phyloP scores from a whole-genome alignment of 2,888 invertebrate genomes.

The Amiota mariae region DNA sequence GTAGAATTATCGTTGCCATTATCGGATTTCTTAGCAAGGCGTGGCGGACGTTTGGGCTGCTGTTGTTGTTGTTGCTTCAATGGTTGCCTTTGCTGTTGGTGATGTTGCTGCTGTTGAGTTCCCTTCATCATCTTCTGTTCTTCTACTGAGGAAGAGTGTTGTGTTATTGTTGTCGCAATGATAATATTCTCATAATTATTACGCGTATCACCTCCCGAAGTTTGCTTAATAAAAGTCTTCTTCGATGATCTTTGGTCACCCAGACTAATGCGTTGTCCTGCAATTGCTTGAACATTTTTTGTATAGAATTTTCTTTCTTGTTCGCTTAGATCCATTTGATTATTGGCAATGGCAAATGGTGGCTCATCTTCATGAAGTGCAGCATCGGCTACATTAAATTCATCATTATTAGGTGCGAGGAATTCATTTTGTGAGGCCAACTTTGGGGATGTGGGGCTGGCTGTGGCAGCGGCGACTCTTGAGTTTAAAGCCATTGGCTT shows the following conservation, averaged over 20 bases:
- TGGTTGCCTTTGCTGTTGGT: conserved; percentile 28
- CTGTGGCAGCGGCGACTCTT: background rate
- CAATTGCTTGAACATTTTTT: conserved; percentile 78
- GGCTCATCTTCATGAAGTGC: conserved; percentile 65
- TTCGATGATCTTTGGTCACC: conserved; percentile 73
- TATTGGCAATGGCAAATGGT: conserved; percentile 37
- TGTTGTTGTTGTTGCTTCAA: conserved; percentile 18
- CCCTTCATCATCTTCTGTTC: background rate
- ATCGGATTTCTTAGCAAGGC: conserved; percentile 56
- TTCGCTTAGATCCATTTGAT: background rate
- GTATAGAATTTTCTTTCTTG: conserved; percentile 69
- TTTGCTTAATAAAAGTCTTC: conserved; percentile 68
- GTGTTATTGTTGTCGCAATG: conserved; percentile 40
- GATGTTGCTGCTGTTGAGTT: conserved; percentile 14
- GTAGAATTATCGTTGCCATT: conserved; percentile 33
- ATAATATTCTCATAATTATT: conserved; percentile 74
- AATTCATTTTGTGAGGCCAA: conserved; percentile 69
- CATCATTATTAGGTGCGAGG: conserved; percentile 75
- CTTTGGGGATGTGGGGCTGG: background rate
- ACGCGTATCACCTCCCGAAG: conserved; percentile 63
- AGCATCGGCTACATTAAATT: conserved; percentile 73
- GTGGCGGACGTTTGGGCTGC: conserved; percentile 67
- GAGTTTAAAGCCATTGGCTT: background rate
- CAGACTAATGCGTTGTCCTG: conserved; percentile 81
- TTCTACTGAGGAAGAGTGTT: background rate